These are phyloP conservation scores for Echinops telfairi DNA, from an alignment of 2,113 vertebrate genomes.

Conservation along the genomic window DNA sequence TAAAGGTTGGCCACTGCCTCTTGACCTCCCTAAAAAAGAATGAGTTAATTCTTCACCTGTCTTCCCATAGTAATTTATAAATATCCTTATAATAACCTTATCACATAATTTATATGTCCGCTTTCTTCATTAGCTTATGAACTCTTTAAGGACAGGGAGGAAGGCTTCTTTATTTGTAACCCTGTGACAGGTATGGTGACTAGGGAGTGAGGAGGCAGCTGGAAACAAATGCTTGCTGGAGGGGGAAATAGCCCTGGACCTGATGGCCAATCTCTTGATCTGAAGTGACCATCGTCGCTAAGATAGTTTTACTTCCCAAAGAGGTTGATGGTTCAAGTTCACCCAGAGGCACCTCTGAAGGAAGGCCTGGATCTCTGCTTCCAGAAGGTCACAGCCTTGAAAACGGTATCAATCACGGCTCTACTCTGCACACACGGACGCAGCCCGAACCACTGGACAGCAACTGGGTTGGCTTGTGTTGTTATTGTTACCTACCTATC, in stretches of 20 bases:
- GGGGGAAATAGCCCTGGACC: conserved; percentile 44
- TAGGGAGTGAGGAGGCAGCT: neutral
- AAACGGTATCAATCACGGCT: neutral
- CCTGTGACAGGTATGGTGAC: conserved; percentile 28
- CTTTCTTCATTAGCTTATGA: conserved; percentile 52
- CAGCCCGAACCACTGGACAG: neutral
- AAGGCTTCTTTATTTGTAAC: conserved; percentile 28
- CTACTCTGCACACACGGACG: neutral
- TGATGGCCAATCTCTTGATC: conserved; percentile 15
- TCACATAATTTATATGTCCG: conserved; percentile 32
- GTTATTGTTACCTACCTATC: neutral
- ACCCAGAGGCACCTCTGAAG: neutral
- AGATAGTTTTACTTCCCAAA: neutral
- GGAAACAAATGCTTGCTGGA: conserved; percentile 47
- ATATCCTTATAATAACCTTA: conserved; percentile 27
- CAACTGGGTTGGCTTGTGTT: neutral
- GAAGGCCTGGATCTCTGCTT: neutral
- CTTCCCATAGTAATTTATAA: conserved; percentile 27
- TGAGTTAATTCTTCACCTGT: neutral
- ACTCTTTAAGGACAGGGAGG: conserved; percentile 17
- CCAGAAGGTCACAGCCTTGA: neutral
- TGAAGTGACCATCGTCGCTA: neutral
- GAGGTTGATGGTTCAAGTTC: neutral
- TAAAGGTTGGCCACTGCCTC: neutral
- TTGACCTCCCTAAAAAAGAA: conserved; percentile 13